A percentile compares a stretch with the other conserved stretches of the same genome.
phyloP scores from a whole-genome alignment of 2,888 invertebrate species.

The Strigamia maritima region DNA sequence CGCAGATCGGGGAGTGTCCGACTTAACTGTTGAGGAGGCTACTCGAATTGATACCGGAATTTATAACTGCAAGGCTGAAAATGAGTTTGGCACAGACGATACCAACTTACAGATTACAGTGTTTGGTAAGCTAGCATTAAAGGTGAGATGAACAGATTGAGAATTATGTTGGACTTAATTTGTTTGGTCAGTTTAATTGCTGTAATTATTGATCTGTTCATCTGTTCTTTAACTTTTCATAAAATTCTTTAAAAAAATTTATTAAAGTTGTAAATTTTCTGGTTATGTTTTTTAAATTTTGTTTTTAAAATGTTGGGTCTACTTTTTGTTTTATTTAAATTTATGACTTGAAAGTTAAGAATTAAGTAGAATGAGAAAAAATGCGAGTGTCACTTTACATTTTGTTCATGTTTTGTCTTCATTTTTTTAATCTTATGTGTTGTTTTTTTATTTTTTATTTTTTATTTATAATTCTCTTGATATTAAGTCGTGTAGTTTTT shows the following conservation, averaged over 20 bases:
- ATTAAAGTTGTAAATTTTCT: background rate
- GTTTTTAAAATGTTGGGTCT: background rate
- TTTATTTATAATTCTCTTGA: constrained; percentile 18
- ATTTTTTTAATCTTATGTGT: background rate
- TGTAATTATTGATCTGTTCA: background rate
- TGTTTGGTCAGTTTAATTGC: too few species aligned
- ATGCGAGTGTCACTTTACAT: constrained; percentile 31
- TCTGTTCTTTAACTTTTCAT: background rate
- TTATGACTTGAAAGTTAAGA: constrained; percentile 14
- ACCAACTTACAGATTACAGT: constrained; percentile 37
- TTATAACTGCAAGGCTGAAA: constrained; percentile 37
- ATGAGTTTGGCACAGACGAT: constrained; percentile 35
- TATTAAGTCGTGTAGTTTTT: background rate
- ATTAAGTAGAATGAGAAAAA: constrained; percentile 31
- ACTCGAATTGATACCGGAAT: constrained; percentile 35
- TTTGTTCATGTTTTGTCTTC: background rate
- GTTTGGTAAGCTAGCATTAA: constrained; percentile 28
- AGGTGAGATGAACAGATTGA: background rate
- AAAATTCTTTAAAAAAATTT: too few species aligned
- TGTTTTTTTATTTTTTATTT: background rate
- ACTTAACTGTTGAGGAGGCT: constrained; percentile 35
- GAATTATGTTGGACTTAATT: too few species aligned
- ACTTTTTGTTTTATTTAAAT: constrained; percentile 14
- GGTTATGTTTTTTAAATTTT: background rate
- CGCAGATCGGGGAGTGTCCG: constrained; percentile 2